Evolutionary conservation across 2,797 vertebrate species (phyloP).

Genomic region (Enteromius unitaeniatus): DNA sequence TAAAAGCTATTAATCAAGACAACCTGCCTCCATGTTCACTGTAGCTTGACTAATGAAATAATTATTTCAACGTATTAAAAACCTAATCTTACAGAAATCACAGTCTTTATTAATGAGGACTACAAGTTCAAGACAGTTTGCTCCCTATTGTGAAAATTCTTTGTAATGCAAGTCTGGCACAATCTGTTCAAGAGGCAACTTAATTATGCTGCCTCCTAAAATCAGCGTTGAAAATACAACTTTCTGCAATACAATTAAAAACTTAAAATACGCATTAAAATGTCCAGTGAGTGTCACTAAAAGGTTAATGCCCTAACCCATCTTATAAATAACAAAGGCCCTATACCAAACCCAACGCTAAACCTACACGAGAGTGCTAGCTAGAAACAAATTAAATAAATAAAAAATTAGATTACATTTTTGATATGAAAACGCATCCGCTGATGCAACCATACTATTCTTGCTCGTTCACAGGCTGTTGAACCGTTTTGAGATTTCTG

Average conservation of each 20-base stretch:
- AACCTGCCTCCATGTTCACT: background rate
- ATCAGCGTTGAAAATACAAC: background rate
- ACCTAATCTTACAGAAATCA: background rate
- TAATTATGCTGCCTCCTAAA: background rate
- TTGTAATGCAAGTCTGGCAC: background rate
- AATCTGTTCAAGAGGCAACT: background rate
- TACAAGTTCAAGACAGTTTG: background rate
- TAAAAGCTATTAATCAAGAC: conserved; percentile 20
- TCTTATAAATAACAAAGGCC: too few relatives aligned
- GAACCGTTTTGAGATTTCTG: too few relatives aligned
- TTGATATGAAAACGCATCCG: too few relatives aligned
- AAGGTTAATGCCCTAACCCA: background rate
- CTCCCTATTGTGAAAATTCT: background rate
- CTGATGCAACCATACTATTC: too few relatives aligned
- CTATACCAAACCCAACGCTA: too few relatives aligned
- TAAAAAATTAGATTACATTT: too few relatives aligned
- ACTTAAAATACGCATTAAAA: background rate
- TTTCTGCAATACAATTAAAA: background rate
- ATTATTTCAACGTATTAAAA: conserved; percentile 9
- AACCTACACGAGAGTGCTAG: too few relatives aligned
- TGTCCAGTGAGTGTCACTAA: background rate
- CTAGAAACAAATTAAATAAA: too few relatives aligned
- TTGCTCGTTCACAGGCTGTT: too few relatives aligned
- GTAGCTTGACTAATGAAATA: background rate
- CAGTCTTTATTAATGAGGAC: conserved; percentile 1